A percentile compares a stretch with the other conserved stretches of the same genome.
These are phyloP conservation scores for Phymatocera aterrima DNA, from an alignment of 2,888 invertebrate species.

Conservation along the genomic window DNA sequence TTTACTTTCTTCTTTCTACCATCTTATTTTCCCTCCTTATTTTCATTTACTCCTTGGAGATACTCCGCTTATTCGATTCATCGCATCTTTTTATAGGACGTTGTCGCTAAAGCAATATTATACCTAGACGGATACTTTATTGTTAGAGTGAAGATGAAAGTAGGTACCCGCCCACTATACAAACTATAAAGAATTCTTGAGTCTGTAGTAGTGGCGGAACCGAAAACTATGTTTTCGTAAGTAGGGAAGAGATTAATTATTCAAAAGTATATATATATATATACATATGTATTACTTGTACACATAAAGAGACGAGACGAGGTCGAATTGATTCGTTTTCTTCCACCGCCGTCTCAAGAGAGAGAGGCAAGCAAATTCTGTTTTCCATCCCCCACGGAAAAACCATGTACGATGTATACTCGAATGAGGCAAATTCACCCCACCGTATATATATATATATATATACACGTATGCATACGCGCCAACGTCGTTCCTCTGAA, in stretches of 20 bases:
- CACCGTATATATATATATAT: background rate
- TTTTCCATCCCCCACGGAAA: no score
- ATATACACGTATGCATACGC: background rate
- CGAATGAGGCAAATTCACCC: background rate
- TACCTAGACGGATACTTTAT: no score
- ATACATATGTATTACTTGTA: no score
- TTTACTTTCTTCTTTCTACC: background rate
- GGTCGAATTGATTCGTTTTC: no score
- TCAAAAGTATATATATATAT: background rate
- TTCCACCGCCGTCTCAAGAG: background rate
- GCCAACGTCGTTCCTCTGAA: background rate
- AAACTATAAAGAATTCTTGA: no score
- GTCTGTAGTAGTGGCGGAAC: no score
- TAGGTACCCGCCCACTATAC: background rate
- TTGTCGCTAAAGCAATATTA: no score
- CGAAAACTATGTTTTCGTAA: background rate
- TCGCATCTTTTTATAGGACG: background rate
- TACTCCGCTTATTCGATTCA: slow-evolving; percentile 24
- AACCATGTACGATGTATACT: background rate
- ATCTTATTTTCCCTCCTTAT: background rate
- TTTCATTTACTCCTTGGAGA: background rate
- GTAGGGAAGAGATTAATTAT: background rate
- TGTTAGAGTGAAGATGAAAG: background rate
- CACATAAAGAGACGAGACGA: no score
- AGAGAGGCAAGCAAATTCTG: background rate